Conservation (phyloP, 1,140 invertebrate genomes). For the Drosophila mayri region DNA sequence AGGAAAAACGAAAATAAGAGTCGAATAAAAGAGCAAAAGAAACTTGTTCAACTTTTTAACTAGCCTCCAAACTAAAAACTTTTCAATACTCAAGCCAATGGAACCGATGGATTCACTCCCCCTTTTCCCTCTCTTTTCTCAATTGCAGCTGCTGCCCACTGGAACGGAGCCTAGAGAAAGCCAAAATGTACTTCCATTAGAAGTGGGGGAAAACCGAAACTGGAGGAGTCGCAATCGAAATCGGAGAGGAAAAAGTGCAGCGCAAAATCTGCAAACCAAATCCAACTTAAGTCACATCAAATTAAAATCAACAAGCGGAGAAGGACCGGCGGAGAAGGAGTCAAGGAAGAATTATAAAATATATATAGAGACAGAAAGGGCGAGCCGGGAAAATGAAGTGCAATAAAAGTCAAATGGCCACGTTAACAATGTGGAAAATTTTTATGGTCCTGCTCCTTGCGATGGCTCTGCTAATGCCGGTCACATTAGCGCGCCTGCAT, state of each 20-base stretch:
- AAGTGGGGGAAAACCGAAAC: conserved; percentile 29
- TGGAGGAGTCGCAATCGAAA: conserved; percentile 24
- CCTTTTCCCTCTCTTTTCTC: conserved; percentile 14
- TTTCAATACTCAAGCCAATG: conserved; percentile 69
- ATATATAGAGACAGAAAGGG: conserved; percentile 30
- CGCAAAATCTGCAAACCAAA: conserved; percentile 78
- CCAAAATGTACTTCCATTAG: conserved; percentile 70
- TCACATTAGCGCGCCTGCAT: conserved; percentile 82
- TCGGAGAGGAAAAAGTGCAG: conserved; percentile 50
- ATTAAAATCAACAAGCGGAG: conserved; percentile 81
- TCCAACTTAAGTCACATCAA: conserved; percentile 84
- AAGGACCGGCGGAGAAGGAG: conserved; percentile 30
- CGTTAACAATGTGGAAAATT: conserved; percentile 84
- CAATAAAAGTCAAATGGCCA: conserved; percentile 84
- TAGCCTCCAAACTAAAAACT: conserved; percentile 71
- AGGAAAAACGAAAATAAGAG: conserved; percentile 18
- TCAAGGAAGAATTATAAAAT: conserved; percentile 52
- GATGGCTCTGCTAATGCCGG: conserved; percentile 71
- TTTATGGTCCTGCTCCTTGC: conserved; percentile 74
- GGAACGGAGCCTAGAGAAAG: conserved; percentile 35
- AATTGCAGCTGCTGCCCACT: conserved; percentile 56
- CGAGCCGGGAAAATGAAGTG: conserved; percentile 71
- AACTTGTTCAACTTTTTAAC: conserved; percentile 79
- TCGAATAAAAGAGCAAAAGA: conserved; percentile 50
- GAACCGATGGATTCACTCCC: conserved; percentile 53